phyloP scores from a whole-genome alignment of 2,797 vertebrate genomes.

The Characodon lateralis region DNA sequence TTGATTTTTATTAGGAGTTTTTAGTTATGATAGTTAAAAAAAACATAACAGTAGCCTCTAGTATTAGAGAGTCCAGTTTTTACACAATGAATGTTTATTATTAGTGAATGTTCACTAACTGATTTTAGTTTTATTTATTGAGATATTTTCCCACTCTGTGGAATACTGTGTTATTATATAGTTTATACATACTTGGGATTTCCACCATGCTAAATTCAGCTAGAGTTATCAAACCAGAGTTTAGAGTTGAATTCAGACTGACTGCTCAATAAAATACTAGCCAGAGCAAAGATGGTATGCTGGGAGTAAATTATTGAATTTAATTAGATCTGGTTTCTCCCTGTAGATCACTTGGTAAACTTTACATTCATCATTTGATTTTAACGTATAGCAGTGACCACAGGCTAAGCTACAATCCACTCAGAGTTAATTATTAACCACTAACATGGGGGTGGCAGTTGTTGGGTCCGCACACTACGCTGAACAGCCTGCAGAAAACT shows the following conservation, averaged over 20 bases:
- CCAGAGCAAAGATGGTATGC: neutral
- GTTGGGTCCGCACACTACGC: constrained; percentile 49
- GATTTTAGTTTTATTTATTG: neutral
- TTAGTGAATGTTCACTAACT: too few relatives aligned
- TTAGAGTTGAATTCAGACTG: neutral
- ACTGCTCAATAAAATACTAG: neutral
- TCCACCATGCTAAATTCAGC: neutral
- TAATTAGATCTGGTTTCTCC: neutral
- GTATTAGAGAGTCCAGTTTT: too few relatives aligned
- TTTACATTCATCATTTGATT: neutral
- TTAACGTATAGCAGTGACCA: neutral
- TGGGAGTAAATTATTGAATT: neutral
- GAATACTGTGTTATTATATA: neutral
- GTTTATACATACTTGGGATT: neutral
- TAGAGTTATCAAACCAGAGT: neutral
- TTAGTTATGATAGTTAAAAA: too few relatives aligned
- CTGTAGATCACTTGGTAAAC: neutral
- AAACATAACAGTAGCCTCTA: too few relatives aligned
- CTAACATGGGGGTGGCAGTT: constrained; percentile 48
- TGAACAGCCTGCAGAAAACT: constrained; percentile 50
- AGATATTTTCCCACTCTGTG: neutral
- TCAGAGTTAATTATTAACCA: constrained; percentile 77
- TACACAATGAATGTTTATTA: too few relatives aligned
- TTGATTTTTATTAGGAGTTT: too few relatives aligned
- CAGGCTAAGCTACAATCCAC: constrained; percentile 15